A percentile compares a stretch with the other conserved stretches of the same genome.
These are phyloP conservation scores for Antennarius maculatus DNA, from an alignment of 2,797 vertebrate genomes.

Conservation along the genomic window DNA sequence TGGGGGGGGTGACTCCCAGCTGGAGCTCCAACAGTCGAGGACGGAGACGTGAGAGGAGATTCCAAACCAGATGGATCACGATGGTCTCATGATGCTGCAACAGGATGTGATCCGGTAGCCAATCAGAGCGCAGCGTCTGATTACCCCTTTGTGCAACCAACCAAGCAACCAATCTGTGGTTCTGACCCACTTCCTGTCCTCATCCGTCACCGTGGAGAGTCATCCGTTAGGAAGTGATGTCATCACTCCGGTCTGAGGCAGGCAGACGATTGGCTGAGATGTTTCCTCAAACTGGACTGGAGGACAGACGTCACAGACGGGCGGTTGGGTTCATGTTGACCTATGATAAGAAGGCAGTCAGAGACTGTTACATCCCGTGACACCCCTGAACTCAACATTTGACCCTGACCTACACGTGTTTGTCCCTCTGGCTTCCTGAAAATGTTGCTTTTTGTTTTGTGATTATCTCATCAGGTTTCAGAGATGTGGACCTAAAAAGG, in stretches of 20 bases:
- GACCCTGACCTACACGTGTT: too few relatives aligned
- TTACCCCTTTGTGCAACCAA: constrained; percentile 48
- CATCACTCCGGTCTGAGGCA: constrained; percentile 69
- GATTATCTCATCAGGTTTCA: constrained; percentile 46
- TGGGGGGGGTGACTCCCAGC: neutral
- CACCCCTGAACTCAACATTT: too few relatives aligned
- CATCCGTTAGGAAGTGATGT: constrained; percentile 64
- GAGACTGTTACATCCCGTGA: too few relatives aligned
- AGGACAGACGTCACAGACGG: constrained; percentile 14
- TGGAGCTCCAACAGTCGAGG: constrained; percentile 9
- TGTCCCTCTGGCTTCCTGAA: too few relatives aligned
- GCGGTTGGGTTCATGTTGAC: constrained; percentile 29
- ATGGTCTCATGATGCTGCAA: too few relatives aligned
- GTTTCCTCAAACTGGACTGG: too few relatives aligned
- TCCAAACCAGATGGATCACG: too few relatives aligned
- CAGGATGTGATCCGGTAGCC: too few relatives aligned
- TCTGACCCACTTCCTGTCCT: constrained; percentile 77
- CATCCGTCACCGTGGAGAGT: constrained; percentile 60
- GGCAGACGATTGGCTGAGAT: constrained; percentile 45
- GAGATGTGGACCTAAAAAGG: too few relatives aligned
- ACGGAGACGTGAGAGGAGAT: neutral
- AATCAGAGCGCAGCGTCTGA: constrained; percentile 23
- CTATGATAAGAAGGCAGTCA: constrained; percentile 51
- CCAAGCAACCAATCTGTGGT: constrained; percentile 70
- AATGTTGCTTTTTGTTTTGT: too few relatives aligned